A percentile compares a stretch with the other conserved stretches of the same genome.
Evolutionary conservation across 1,140 invertebrate species (phyloP).

Genomic region (Drosophila orena): DNA sequence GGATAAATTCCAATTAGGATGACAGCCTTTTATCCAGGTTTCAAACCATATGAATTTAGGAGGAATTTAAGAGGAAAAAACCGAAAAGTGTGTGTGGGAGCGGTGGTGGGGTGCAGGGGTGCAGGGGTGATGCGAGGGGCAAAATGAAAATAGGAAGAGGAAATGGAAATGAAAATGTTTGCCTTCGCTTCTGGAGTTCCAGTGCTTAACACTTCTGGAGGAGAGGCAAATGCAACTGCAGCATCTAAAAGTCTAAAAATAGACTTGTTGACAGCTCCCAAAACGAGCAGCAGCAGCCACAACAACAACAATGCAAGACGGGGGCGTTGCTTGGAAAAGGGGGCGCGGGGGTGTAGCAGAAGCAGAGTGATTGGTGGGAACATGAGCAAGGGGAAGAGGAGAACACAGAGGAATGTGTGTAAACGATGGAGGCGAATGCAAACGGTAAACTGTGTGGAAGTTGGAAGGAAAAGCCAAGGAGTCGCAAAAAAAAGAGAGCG

Average conservation of each 20-base stretch:
- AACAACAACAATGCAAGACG: slow-evolving; percentile 3
- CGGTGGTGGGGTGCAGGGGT: background rate
- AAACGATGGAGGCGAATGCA: slow-evolving; percentile 20
- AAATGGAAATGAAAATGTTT: slow-evolving; percentile 24
- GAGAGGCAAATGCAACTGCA: slow-evolving; percentile 25
- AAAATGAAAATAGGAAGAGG: slow-evolving; percentile 17
- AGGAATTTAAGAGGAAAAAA: slow-evolving; percentile 14
- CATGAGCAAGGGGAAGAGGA: background rate
- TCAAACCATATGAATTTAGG: slow-evolving; percentile 8
- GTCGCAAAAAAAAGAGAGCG: slow-evolving; percentile 18
- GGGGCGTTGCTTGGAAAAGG: background rate
- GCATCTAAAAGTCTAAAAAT: slow-evolving; percentile 78
- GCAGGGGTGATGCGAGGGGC: background rate
- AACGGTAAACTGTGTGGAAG: slow-evolving; percentile 35
- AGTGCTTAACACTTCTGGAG: slow-evolving; percentile 36
- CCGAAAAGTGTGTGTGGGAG: background rate
- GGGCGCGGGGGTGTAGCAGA: background rate
- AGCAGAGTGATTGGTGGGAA: background rate
- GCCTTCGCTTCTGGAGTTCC: background rate
- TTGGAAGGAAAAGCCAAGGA: slow-evolving; percentile 26
- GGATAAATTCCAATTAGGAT: slow-evolving; percentile 17
- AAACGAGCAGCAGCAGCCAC: slow-evolving; percentile 25
- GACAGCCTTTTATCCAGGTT: slow-evolving; percentile 9
- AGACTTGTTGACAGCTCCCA: slow-evolving; percentile 78
- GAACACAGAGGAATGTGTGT: slow-evolving; percentile 5